Conservation (phyloP, 1,140 invertebrate genomes). For the Helicoverpa armigera region DNA sequence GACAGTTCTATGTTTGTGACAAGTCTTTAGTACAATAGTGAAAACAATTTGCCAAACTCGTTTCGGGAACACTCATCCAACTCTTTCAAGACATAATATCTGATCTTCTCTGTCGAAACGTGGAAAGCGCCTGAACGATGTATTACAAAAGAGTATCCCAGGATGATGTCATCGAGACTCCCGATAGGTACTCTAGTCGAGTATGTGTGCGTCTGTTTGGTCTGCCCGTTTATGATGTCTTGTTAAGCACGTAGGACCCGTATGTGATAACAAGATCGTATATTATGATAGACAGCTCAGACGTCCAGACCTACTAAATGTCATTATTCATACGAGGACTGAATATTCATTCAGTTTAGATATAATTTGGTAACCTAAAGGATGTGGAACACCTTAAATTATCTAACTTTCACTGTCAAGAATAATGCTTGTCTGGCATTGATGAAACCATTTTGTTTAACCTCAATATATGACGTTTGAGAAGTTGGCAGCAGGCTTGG, state of each 20-base stretch:
- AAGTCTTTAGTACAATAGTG: no score
- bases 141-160: conserved; percentile 19
- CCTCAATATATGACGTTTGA: conserved; percentile 25
- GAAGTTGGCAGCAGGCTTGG: conserved; percentile 12
- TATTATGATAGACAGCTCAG: conserved; percentile 72
- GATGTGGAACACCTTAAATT: conserved; percentile 42
- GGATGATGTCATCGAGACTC: conserved; percentile 40
- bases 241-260: conserved; percentile 66
- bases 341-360: conserved; percentile 32
- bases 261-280: conserved; percentile 66
- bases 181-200: conserved; percentile 32
- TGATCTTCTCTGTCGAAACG: background rate
- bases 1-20: no score
- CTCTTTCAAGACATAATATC: background rate
- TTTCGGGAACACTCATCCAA: background rate
- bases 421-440: conserved; percentile 48
- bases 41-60: background rate
- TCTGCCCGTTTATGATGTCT: conserved; percentile 61
- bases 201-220: conserved; percentile 49
- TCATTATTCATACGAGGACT: conserved; percentile 36
- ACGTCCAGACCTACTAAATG: conserved; percentile 60
- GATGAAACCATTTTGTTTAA: conserved; percentile 13
- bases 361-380: conserved; percentile 5
- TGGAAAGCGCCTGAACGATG: background rate
- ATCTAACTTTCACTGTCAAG: conserved; percentile 58